phyloP scores from a whole-genome alignment of 1,140 invertebrate species.

The Varroa destructor region DNA sequence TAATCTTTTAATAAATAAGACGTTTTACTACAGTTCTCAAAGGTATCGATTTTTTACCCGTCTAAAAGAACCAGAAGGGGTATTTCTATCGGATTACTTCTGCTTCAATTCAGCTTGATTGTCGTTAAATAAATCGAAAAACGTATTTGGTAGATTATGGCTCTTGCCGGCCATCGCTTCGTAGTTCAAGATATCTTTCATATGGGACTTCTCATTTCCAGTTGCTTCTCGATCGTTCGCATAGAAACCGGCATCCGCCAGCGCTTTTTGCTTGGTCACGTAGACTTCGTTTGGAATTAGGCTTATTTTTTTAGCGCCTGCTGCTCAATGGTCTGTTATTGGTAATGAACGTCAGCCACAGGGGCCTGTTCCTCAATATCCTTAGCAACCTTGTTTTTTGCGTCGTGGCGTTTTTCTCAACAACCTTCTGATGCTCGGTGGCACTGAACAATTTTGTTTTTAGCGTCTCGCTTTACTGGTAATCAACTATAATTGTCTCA shows the following conservation, averaged over 20 bases:
- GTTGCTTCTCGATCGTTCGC: slow-evolving; percentile 57
- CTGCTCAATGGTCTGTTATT: slow-evolving; percentile 81
- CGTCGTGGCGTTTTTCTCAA: slow-evolving; percentile 85
- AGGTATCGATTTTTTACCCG: too few species aligned
- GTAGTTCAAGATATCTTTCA: slow-evolving; percentile 65
- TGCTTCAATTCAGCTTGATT: too few species aligned
- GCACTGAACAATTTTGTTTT: slow-evolving; percentile 78
- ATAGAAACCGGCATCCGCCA: slow-evolving; percentile 67
- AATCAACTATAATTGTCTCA: slow-evolving; percentile 74
- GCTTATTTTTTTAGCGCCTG: slow-evolving; percentile 71
- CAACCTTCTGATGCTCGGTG: slow-evolving; percentile 71
- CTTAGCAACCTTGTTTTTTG: slow-evolving; percentile 72
- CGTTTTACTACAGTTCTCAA: too few species aligned
- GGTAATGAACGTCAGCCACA: slow-evolving; percentile 71
- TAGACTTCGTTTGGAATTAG: slow-evolving; percentile 73
- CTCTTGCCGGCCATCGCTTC: slow-evolving; percentile 63
- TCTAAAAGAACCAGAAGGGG: too few species aligned
- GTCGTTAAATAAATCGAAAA: slow-evolving; percentile 43
- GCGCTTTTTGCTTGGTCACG: slow-evolving; percentile 59
- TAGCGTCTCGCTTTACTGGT: slow-evolving; percentile 73
- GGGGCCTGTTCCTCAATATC: slow-evolving; percentile 73
- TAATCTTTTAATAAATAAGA: too few species aligned
- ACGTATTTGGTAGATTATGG: slow-evolving; percentile 64
- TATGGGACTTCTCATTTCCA: slow-evolving; percentile 59
- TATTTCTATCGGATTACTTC: too few species aligned